Conservation (phyloP, 1,140 invertebrate species). For the Paraescarpia echinospica region DNA sequence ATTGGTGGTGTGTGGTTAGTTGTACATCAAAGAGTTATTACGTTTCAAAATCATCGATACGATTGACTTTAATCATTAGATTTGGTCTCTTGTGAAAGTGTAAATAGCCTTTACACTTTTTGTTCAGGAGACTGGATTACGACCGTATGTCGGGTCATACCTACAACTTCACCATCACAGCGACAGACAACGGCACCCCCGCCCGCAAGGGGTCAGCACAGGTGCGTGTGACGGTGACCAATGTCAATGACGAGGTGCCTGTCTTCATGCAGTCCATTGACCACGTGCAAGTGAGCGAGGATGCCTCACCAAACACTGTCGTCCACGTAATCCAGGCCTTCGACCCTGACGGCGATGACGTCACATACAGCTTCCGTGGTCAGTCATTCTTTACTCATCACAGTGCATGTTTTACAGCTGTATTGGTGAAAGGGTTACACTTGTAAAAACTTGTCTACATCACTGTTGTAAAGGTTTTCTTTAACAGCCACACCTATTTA, state of each 20-base stretch:
- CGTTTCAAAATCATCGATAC: too few species aligned
- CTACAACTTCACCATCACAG: conserved; percentile 50
- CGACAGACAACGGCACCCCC: conserved; percentile 46
- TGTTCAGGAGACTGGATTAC: conserved; percentile 42
- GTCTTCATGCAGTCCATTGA: conserved; percentile 69
- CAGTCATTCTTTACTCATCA: too few species aligned
- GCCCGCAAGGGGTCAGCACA: conserved; percentile 73
- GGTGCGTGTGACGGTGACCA: conserved; percentile 61
- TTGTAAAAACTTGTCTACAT: too few species aligned
- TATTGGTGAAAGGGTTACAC: too few species aligned
- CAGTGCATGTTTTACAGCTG: conserved; percentile 1
- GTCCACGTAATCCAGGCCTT: conserved; percentile 88
- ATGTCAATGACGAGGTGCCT: conserved; percentile 54
- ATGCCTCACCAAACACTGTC: conserved; percentile 85
- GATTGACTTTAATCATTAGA: too few species aligned
- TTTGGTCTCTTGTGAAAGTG: too few species aligned
- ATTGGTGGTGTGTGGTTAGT: too few species aligned
- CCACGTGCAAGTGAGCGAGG: conserved; percentile 81
- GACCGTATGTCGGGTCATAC: conserved; percentile 39
- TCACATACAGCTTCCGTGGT: conserved; percentile 61
- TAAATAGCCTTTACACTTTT: too few species aligned
- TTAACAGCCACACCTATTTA: too few species aligned
- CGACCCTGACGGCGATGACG: conserved; percentile 76
- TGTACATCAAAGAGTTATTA: too few species aligned
- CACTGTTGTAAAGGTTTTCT: too few species aligned